Percentiles rank a stretch among this genome's conserved stretches.
Evolutionary conservation across 2,113 vertebrate species (phyloP).

Genomic region (Protobothrops flavoviridis): DNA sequence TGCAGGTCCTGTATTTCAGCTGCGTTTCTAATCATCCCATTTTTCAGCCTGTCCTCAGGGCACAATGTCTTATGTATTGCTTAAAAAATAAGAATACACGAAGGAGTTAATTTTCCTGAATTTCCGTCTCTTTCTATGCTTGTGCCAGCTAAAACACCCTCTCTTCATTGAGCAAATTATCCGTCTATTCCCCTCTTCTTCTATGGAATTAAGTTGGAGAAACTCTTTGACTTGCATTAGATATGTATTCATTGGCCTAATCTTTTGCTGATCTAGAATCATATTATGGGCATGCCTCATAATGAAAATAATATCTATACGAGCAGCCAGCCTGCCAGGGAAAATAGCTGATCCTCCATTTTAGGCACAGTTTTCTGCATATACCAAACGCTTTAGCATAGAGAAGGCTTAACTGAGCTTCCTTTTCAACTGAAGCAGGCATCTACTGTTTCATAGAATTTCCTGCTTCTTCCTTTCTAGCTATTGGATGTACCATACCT

Average conservation of each 20-base stretch:
- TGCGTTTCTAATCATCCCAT: not conserved
- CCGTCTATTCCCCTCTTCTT: not conserved
- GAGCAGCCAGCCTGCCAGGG: not conserved
- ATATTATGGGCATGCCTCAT: not conserved
- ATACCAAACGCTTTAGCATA: not conserved
- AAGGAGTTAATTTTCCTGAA: not conserved
- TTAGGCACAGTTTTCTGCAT: not conserved
- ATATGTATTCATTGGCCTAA: not conserved
- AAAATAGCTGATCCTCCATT: not conserved
- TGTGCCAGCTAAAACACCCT: not conserved
- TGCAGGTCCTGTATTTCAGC: not conserved
- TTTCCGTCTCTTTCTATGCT: not conserved
- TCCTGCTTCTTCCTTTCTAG: not conserved
- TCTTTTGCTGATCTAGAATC: not conserved
- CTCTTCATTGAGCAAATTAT: not conserved
- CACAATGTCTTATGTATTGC: not conserved
- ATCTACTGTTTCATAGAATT: not conserved
- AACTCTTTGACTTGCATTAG: not conserved
- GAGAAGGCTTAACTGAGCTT: not conserved
- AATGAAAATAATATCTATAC: not conserved
- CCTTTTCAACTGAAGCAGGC: not conserved
- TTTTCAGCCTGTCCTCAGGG: not conserved
- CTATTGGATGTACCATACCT: not conserved
- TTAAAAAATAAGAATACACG: not conserved
- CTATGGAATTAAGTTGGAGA: not conserved